Conservation (phyloP, 2,113 vertebrate species). For the Calypte anna region DNA sequence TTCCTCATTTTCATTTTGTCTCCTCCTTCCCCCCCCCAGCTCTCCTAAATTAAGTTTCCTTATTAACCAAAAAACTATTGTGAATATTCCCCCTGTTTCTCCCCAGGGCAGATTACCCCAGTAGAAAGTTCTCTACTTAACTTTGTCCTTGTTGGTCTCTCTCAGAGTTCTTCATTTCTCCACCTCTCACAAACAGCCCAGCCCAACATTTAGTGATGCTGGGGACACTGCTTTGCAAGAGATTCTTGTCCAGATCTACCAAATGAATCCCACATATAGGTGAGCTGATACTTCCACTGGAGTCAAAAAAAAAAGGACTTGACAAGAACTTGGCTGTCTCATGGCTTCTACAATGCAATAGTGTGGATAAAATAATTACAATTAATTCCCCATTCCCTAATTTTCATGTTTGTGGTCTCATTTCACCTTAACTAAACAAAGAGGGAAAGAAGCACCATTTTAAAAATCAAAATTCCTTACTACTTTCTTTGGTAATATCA, state of each 20-base stretch:
- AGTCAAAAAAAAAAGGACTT: not conserved
- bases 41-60: not conserved
- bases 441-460: not conserved
- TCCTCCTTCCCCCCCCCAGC: not conserved
- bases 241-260: not conserved
- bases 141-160: not conserved
- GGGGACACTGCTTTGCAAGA: not conserved
- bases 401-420: not conserved
- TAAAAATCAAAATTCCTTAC: not conserved
- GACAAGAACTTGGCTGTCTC: not conserved
- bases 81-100: not conserved
- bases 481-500: not conserved
- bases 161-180: not conserved
- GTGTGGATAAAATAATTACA: not conserved
- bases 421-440: not conserved
- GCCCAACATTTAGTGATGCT: not conserved
- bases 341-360: not conserved
- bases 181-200: not conserved
- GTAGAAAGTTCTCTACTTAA: not conserved
- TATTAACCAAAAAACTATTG: not conserved
- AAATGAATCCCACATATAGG: not conserved
- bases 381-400: not conserved
- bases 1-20: constrained; percentile 76
- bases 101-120: not conserved
- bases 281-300: not conserved